A percentile compares a stretch with the other conserved stretches of the same genome.
These are phyloP conservation scores for Drosophila quadrilineata DNA, from an alignment of 1,140 invertebrate species.

Conservation along the genomic window DNA sequence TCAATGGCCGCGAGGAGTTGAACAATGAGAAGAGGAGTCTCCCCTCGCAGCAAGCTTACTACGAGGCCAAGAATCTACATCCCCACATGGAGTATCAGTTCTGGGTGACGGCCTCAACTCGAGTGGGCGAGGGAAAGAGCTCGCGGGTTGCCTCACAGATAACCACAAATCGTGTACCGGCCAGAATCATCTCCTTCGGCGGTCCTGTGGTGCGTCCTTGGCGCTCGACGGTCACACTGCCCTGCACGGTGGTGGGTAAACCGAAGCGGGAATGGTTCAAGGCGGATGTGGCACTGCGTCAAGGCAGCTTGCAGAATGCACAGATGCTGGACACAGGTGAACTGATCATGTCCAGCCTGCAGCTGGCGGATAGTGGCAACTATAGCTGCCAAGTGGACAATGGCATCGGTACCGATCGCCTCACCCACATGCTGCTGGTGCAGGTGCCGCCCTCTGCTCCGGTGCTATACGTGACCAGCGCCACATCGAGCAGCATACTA, in stretches of 20 bases:
- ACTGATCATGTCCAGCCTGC: constrained; percentile 85
- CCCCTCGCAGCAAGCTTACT: constrained; percentile 84
- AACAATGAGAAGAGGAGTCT: constrained; percentile 86
- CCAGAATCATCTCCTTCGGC: constrained; percentile 87
- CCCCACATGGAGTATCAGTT: constrained; percentile 91
- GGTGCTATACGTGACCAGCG: constrained; percentile 87
- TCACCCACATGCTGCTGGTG: constrained; percentile 84
- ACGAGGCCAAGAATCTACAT: constrained; percentile 87
- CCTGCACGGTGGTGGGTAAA: constrained; percentile 86
- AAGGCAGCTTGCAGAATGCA: constrained; percentile 83
- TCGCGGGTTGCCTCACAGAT: constrained; percentile 86
- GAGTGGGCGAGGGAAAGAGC: constrained; percentile 89
- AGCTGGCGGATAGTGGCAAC: constrained; percentile 87
- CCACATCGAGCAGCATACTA: constrained; percentile 87
- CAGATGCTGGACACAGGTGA: constrained; percentile 86
- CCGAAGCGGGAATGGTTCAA: constrained; percentile 86
- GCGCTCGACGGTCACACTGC: constrained; percentile 84
- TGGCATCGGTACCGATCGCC: constrained; percentile 85
- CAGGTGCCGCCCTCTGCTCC: constrained; percentile 87
- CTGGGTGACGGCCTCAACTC: constrained; percentile 90
- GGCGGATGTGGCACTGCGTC: constrained; percentile 82
- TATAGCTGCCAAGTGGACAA: constrained; percentile 90
- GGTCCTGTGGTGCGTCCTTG: constrained; percentile 85
- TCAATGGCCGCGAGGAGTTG: constrained; percentile 86
- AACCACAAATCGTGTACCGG: constrained; percentile 84